Percentiles rank a stretch among this genome's conserved stretches.
These are phyloP conservation scores for Dendrolimus punctatus DNA, from an alignment of 1,140 invertebrate species.

Conservation along the genomic window DNA sequence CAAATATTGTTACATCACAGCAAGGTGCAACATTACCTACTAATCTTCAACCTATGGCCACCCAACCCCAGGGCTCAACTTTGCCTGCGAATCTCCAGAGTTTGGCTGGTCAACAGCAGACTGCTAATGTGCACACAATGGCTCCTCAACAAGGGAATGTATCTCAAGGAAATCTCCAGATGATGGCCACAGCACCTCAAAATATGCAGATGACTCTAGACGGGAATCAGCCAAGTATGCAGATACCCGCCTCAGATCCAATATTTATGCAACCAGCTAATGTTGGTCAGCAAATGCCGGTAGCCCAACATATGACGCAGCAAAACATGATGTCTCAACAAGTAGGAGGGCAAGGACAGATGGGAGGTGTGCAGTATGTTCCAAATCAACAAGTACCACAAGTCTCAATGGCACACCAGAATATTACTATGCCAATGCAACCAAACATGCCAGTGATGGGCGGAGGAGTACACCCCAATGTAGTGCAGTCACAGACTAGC, in stretches of 20 bases:
- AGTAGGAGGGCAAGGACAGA: conserved; percentile 51
- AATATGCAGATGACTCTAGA: conserved; percentile 72
- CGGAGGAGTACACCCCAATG: conserved; percentile 56
- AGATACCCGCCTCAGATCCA: conserved; percentile 67
- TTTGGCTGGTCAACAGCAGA: conserved; percentile 63
- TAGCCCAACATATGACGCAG: conserved; percentile 55
- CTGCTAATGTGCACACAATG: conserved; percentile 58
- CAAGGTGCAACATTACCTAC: conserved; percentile 65
- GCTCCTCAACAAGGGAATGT: conserved; percentile 71
- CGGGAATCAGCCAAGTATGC: conserved; percentile 68
- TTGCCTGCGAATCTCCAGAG: conserved; percentile 74
- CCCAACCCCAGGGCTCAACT: conserved; percentile 71
- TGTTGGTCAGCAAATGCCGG: conserved; percentile 62
- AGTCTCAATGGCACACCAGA: conserved; percentile 58
- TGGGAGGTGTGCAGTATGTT: conserved; percentile 62
- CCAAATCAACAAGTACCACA: conserved; percentile 60
- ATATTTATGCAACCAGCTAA: conserved; percentile 66
- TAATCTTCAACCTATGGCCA: conserved; percentile 62
- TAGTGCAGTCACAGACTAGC: conserved; percentile 65
- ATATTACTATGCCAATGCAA: conserved; percentile 69
- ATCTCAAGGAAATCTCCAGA: conserved; percentile 73
- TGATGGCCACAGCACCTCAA: conserved; percentile 71
- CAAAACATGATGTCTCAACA: conserved; percentile 62
- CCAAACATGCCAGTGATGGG: conserved; percentile 64
- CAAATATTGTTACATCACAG: conserved; percentile 68